These are phyloP conservation scores for Tineola bisselliella DNA, from an alignment of 2,888 invertebrate genomes.

Conservation along the genomic window DNA sequence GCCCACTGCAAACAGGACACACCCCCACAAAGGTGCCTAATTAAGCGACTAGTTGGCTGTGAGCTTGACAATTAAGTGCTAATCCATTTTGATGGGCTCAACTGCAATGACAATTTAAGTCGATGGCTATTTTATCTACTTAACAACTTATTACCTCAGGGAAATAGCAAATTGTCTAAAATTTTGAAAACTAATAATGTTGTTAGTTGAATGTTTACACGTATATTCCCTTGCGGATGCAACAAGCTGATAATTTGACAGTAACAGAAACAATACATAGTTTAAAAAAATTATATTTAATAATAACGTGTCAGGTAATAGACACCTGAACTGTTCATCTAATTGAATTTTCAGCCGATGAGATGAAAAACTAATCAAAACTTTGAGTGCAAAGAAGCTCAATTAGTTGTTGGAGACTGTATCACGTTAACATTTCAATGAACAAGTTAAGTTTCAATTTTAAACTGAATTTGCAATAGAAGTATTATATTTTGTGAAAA, in stretches of 20 bases:
- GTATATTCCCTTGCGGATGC: neutral
- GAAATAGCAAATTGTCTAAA: neutral
- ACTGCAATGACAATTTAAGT: neutral
- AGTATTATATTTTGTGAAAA: neutral
- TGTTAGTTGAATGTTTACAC: neutral
- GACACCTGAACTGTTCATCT: neutral
- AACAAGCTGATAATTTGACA: neutral
- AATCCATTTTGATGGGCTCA: constrained; percentile 26
- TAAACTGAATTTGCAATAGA: neutral
- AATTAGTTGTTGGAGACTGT: constrained; percentile 26
- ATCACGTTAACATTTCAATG: neutral
- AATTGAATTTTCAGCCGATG: neutral
- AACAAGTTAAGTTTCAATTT: constrained; percentile 7
- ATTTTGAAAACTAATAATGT: neutral
- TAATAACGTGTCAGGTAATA: neutral
- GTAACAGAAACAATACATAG: neutral
- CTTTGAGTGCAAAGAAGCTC: constrained; percentile 39
- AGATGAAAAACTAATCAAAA: constrained; percentile 43
- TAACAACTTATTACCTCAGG: neutral
- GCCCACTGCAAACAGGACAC: constrained; percentile 28
- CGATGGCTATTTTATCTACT: constrained; percentile 1
- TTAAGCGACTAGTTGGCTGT: constrained; percentile 33
- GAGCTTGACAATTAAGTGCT: constrained; percentile 30
- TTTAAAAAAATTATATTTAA: no score
- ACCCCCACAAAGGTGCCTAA: constrained; percentile 38